phyloP scores from a whole-genome alignment of 2,797 vertebrate genomes.

The Phalloptychus januarius region DNA sequence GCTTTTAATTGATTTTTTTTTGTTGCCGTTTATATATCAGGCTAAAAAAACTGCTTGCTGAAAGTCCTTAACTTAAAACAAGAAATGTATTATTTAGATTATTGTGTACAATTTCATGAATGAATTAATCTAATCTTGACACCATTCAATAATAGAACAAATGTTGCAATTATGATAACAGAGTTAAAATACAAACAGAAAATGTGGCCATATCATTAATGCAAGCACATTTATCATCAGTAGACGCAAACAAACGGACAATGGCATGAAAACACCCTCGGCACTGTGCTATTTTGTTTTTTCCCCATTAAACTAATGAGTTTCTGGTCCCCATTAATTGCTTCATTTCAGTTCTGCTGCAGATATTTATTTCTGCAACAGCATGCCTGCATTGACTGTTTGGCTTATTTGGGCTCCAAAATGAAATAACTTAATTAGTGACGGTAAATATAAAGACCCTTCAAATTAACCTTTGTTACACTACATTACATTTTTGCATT shows the following conservation, averaged over 20 bases:
- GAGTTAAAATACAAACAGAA: conserved; percentile 44
- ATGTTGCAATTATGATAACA: conserved; percentile 55
- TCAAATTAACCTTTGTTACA: conserved; percentile 83
- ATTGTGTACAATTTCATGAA: conserved; percentile 31
- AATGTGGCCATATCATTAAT: conserved; percentile 46
- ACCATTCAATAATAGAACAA: conserved; percentile 46
- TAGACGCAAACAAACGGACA: conserved; percentile 61
- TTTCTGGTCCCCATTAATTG: conserved; percentile 80
- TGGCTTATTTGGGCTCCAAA: conserved; percentile 73
- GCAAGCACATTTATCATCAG: conserved; percentile 57
- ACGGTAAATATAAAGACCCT: conserved; percentile 76
- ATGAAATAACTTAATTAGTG: conserved; percentile 80
- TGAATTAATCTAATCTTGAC: conserved; percentile 37
- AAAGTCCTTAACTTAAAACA: conserved; percentile 14
- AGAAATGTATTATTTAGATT: conserved; percentile 22
- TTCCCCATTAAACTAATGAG: conserved; percentile 81
- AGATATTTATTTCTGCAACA: conserved; percentile 74
- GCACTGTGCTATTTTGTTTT: conserved; percentile 68
- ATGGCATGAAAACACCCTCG: conserved; percentile 56
- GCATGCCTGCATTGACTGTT: conserved; percentile 65
- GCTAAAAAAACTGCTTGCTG: conserved; percentile 7
- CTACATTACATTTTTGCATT: conserved; percentile 80
- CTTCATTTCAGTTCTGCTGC: conserved; percentile 79
- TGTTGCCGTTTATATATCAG: conserved; percentile 10
- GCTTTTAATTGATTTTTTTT: conserved; percentile 46